Evolutionary conservation across 2,797 vertebrate species (phyloP), one percentile per base, ranked within the genome.

Genomic region (Urocyon cinereoargenteus): DNA sequence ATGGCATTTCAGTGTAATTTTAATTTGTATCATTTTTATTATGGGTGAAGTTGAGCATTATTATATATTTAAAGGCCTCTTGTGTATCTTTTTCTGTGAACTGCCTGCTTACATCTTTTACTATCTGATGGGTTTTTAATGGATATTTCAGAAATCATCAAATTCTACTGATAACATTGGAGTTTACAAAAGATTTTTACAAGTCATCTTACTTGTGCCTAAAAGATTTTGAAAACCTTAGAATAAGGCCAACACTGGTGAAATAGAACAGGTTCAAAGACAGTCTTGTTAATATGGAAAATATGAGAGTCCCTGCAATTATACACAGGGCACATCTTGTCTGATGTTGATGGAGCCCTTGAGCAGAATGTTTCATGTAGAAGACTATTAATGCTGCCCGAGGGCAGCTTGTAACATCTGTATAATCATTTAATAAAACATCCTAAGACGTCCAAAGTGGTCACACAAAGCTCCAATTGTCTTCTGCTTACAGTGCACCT

Each of bases 201-300:
- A 64, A 93, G 21, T 79, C 61, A 78, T 94, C n/a, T 49, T 75
- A 77, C 90, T 90, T 88, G 96, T 96, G 92, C 28, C 84, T 85
- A 79, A 93, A 88, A 86, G 96, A 86, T 85, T 91, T 94, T 96
- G 89, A 93, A 97, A 95, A 55, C 28, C 31, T 66, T 82, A 61
- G 82, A 49, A 84, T 83, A 92, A 96, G n/a, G n/a, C 77, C 57
- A 79, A 57, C 16, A 72, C 22, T 49, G 7, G 19, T 75, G 90
- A 97, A 81, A 40, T 55, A 82, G 34, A 97, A 72, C 21, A 5
- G 22, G 82, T 64, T 93, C 82, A 61, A 94, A 96, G 79, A 64
- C 36, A 49, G 6, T 70, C 14, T 77, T 61, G 75, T 66, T 91
- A 91, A 82, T 66, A 40, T 16, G 40, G 87, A 81, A 90, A 97